These are phyloP conservation scores for Turnix velox DNA, from an alignment of 2,113 vertebrate genomes.

Conservation along the genomic window DNA sequence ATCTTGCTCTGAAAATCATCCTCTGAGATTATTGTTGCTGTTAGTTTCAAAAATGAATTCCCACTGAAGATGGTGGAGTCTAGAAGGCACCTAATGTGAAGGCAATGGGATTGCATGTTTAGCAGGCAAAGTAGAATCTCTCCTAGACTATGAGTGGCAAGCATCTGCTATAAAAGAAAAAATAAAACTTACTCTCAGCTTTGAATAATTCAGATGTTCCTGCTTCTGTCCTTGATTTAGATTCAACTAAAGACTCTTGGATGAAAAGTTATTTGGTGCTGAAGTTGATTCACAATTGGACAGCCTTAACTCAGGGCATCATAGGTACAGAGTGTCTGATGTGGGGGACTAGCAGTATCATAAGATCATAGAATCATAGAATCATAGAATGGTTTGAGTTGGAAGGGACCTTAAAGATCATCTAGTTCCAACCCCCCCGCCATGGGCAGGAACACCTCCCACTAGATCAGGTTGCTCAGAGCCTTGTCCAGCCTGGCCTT, in stretches of 20 bases:
- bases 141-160: neutral
- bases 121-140: neutral
- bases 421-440: too few species aligned
- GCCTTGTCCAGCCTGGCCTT: too few species aligned
- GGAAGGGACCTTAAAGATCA: too few species aligned
- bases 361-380: too few species aligned
- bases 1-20: neutral
- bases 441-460: too few species aligned
- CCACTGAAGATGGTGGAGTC: neutral
- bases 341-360: neutral
- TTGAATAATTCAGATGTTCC: neutral
- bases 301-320: neutral
- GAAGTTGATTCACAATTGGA: neutral
- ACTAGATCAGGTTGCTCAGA: too few species aligned
- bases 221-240: neutral
- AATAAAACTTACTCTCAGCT: neutral
- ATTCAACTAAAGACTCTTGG: neutral
- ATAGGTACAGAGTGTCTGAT: neutral
- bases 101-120: neutral
- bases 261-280: neutral
- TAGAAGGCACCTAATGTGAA: conserved; percentile 4
- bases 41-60: conserved; percentile 8
- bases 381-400: too few species aligned
- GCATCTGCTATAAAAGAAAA: neutral
- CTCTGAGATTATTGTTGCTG: conserved; percentile 12